Evolutionary conservation across 2,888 invertebrate genomes (phyloP), one percentile per base, ranked within the genome.

Genomic region (Drosophila greeni): DNA sequence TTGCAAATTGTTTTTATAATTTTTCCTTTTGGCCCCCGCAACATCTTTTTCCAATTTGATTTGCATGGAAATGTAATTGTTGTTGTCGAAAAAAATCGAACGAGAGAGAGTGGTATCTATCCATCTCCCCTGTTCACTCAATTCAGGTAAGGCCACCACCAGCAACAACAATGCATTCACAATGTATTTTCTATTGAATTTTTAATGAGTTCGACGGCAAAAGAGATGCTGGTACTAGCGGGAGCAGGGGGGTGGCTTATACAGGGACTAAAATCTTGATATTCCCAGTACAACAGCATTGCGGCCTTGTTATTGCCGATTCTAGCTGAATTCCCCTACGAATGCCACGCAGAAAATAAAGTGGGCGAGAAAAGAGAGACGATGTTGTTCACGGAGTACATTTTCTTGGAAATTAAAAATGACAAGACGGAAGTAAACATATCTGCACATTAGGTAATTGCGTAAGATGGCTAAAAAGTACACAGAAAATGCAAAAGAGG

Each of bases 1-100:
- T 64, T 74, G 76, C 80, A 78, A 81, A 80, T 80, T 80, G 79
- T 70, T 80, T 83, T 78, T 81, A 73, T 83, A 81, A 78, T 82
- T 82, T 76, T 62, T 59, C 55, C 48, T 58, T 34, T 37, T 39
- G 39, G 33, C 57, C 40, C 11, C 36, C 12, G 23, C 12, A n/a
- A 40, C 48, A 53, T 58, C 53, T 59, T 54, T 53, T 72, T 74
- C 71, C 77, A 84, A 84, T 82, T 82, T 84, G 84, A 81, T 84
- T 82, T 82, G 84, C 84, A 82, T 82, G 80, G 71, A 82, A 82
- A 82, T 82, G 81, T 84, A 77, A 82, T 80, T 73, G 81, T 70
- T 59, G 52, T 55, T 39, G 43, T n/a, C 18, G 34, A 49, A 45
- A 52, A 48, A 9, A 42, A 39, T 20, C 20, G 26, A 8, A 4